These are phyloP conservation scores for Varanus salvator DNA, from an alignment of 2,113 vertebrate genomes.

Conservation along the genomic window DNA sequence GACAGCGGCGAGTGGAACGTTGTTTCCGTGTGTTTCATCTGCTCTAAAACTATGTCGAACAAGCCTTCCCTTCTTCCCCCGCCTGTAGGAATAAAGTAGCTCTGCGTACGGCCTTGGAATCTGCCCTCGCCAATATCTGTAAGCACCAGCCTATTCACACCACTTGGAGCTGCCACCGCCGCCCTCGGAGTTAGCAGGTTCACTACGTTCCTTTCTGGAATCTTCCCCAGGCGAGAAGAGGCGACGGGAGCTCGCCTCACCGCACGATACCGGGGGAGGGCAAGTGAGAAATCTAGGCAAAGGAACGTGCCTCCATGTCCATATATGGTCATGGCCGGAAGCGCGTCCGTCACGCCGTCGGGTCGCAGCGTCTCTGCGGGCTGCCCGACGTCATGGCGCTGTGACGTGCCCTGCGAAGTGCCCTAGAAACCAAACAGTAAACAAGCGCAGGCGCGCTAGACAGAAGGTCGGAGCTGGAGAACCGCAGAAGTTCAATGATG, in stretches of 20 bases:
- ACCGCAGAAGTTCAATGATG: neutral
- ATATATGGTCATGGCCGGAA: slow-evolving; percentile 78
- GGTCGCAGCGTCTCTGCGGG: slow-evolving; percentile 65
- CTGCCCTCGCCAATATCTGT: neutral
- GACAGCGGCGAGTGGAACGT: no score
- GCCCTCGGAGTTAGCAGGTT: no score
- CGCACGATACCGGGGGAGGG: rapidly evolving
- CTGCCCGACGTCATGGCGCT: slow-evolving; percentile 62
- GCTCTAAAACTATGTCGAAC: neutral
- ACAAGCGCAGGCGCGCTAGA: slow-evolving; percentile 49
- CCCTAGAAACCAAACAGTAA: slow-evolving; percentile 81
- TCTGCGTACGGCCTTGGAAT: neutral
- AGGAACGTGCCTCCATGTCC: slow-evolving; percentile 14
- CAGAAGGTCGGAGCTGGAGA: neutral
- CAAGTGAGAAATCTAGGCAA: rapidly evolving
- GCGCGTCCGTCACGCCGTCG: slow-evolving; percentile 73
- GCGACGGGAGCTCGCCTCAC: neutral
- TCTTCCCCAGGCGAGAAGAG: neutral
- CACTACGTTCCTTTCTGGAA: slow-evolving; percentile 12
- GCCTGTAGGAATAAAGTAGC: neutral
- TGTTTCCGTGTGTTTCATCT: neutral
- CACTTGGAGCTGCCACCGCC: neutral
- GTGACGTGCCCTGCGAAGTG: slow-evolving; percentile 68
- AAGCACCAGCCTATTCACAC: neutral
- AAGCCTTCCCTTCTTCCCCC: neutral